Percentiles rank a stretch among this genome's conserved stretches.
Conservation (phyloP, 2,113 vertebrate genomes). For the Lichenostomus cassidix region DNA sequence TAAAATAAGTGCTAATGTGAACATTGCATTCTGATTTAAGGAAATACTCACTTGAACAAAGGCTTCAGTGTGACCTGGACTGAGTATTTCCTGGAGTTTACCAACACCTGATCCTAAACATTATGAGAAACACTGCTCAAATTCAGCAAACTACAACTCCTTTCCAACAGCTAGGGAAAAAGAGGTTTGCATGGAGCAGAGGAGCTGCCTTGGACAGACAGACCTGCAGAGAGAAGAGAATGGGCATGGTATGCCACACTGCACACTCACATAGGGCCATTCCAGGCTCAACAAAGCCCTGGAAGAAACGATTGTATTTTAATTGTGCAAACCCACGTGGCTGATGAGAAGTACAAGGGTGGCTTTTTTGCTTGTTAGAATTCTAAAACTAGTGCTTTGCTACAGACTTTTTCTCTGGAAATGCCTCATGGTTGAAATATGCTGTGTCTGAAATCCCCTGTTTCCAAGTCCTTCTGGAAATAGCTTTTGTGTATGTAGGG, state of each 20-base stretch:
- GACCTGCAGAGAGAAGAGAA: slow-evolving; percentile 22
- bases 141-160: not conserved
- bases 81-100: not conserved
- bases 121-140: not conserved
- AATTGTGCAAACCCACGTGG: slow-evolving; percentile 73
- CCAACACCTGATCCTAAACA: not conserved
- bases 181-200: not conserved
- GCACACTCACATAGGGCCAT: not conserved
- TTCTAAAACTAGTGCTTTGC: not conserved
- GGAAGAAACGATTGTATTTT: slow-evolving; percentile 65
- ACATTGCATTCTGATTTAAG: not conserved
- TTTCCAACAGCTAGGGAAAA: not conserved
- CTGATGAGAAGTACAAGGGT: slow-evolving; percentile 41
- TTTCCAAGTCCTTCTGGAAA: not conserved
- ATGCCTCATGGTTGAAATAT: not conserved
- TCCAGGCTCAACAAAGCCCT: slow-evolving; percentile 44
- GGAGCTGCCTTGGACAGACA: not conserved
- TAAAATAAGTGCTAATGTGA: not conserved
- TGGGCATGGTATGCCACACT: not conserved
- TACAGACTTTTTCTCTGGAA: not conserved
- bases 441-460: not conserved
- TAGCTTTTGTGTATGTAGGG: not conserved
- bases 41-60: not conserved
- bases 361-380: not conserved
- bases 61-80: not conserved